Conservation (phyloP, 2,888 invertebrate species). For the Nemotelus pantherinus region DNA sequence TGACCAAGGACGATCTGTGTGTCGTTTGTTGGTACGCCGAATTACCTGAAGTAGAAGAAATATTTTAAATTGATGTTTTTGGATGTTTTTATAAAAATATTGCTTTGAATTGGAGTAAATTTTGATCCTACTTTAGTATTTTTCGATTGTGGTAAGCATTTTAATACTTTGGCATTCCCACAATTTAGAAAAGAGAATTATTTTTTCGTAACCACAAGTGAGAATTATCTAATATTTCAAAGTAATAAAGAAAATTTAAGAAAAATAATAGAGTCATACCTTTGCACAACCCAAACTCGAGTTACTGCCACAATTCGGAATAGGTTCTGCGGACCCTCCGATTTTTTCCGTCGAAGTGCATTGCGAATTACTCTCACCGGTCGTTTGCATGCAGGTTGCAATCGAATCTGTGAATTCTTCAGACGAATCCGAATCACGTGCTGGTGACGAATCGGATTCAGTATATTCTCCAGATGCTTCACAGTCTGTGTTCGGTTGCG, state of each 20-base stretch:
- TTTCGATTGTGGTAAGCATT: too few species aligned
- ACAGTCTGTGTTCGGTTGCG: conserved; percentile 66
- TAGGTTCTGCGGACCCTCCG: conserved; percentile 71
- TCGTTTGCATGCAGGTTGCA: conserved; percentile 69
- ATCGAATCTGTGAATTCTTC: conserved; percentile 83
- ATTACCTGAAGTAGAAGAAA: conserved; percentile 68
- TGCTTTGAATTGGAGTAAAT: too few species aligned
- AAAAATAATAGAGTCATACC: conserved; percentile 14
- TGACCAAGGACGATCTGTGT: conserved; percentile 80
- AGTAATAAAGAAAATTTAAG: conserved; percentile 50
- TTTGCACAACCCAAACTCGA: conserved; percentile 58
- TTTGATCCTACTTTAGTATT: too few species aligned
- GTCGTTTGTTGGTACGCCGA: conserved; percentile 65
- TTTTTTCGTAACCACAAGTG: too few species aligned
- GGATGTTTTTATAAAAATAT: too few species aligned
- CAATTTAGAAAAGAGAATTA: too few species aligned
- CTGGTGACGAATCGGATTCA: conserved; percentile 65
- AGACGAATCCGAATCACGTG: conserved; percentile 76
- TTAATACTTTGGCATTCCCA: too few species aligned
- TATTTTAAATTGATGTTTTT: conserved; percentile 35
- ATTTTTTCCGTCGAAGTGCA: conserved; percentile 66
- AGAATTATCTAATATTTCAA: too few species aligned
- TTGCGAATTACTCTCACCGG: conserved; percentile 63
- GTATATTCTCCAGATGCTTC: conserved; percentile 92
- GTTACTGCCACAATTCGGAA: conserved; percentile 55